phyloP scores from a whole-genome alignment of 2,113 vertebrate species.

The Phaethon lepturus region DNA sequence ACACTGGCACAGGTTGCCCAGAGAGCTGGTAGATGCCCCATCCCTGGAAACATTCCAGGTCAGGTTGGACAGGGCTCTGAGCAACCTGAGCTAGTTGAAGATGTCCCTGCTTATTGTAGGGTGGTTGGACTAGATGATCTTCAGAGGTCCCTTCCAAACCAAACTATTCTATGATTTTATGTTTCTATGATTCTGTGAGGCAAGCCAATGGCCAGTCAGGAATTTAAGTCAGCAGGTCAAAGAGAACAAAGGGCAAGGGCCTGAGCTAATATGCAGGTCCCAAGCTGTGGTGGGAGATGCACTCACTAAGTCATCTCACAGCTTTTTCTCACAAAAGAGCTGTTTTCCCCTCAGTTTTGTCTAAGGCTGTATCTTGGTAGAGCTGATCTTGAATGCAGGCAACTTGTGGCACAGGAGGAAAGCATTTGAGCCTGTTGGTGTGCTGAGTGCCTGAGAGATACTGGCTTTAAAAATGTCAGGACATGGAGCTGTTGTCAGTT shows the following conservation, averaged over 20 bases:
- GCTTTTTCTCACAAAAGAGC: background rate
- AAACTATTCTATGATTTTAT: no score
- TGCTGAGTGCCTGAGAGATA: background rate
- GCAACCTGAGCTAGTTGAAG: no score
- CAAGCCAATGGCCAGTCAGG: background rate
- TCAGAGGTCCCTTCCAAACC: no score
- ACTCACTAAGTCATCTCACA: background rate
- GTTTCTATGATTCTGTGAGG: no score
- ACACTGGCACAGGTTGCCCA: no score
- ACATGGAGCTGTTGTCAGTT: background rate
- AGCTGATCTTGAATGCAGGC: background rate
- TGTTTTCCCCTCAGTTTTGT: background rate
- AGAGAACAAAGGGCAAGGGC: background rate
- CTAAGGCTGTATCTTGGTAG: background rate
- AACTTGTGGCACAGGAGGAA: accelerated
- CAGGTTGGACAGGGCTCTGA: no score
- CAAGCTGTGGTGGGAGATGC: accelerated
- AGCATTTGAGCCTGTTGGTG: background rate
- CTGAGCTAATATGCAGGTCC: background rate
- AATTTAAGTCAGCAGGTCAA: background rate
- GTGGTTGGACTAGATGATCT: no score
- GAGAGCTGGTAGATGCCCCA: no score
- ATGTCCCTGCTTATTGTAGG: no score
- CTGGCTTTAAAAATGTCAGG: background rate
- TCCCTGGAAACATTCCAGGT: no score